Conservation (phyloP, 1,140 invertebrate genomes). For the Schlechtendalia chinensis region DNA sequence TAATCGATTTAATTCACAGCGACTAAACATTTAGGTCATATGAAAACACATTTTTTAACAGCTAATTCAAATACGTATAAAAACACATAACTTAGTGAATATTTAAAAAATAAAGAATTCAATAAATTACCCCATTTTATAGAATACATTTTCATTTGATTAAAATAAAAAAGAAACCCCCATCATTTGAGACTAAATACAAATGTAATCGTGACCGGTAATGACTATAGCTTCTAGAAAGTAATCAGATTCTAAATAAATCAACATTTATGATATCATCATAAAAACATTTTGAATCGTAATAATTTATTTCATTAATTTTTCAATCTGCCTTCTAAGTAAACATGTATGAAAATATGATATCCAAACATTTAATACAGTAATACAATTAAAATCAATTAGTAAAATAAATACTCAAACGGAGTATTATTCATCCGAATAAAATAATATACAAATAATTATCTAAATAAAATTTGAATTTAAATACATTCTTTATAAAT, state of each 20-base stretch:
- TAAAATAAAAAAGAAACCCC: not conserved
- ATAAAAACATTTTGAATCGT: not conserved
- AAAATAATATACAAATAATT: too few relatives aligned
- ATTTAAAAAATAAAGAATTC: not conserved
- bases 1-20: not conserved
- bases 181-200: not conserved
- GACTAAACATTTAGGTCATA: not conserved
- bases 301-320: not conserved
- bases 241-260: conserved; percentile 6
- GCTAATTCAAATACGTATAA: too few relatives aligned
- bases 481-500: too few relatives aligned
- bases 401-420: too few relatives aligned
- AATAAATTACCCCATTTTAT: not conserved
- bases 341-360: too few relatives aligned
- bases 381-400: too few relatives aligned
- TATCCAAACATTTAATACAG: too few relatives aligned
- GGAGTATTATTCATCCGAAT: too few relatives aligned
- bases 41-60: not conserved
- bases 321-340: not conserved
- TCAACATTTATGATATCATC: not conserved
- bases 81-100: too few relatives aligned
- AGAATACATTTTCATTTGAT: not conserved
- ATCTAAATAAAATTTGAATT: too few relatives aligned
- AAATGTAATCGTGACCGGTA: not conserved
- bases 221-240: not conserved